Percentiles rank a stretch among this genome's conserved stretches.
These are phyloP conservation scores for Yponomeuta plumbellus DNA, from an alignment of 2,888 invertebrate genomes.

Conservation along the genomic window DNA sequence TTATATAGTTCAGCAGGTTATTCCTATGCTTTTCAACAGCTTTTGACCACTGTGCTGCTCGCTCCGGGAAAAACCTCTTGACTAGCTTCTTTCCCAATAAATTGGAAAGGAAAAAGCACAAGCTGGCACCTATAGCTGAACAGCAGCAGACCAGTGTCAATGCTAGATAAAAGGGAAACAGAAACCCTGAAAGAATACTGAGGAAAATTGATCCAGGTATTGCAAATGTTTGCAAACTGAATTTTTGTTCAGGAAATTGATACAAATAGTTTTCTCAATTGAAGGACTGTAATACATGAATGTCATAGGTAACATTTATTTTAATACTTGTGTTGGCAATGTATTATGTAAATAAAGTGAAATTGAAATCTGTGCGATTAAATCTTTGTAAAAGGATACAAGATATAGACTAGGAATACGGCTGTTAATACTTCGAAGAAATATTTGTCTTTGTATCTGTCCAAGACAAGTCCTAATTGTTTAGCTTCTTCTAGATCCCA, in stretches of 20 bases:
- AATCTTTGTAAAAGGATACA: constrained; percentile 88
- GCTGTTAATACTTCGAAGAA: constrained; percentile 94
- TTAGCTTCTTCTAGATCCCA: constrained; percentile 97
- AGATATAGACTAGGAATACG: constrained; percentile 94
- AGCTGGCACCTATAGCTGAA: constrained; percentile 95
- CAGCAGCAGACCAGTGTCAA: constrained; percentile 92
- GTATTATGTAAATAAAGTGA: not conserved
- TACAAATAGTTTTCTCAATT: not conserved
- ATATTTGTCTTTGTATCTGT: constrained; percentile 94
- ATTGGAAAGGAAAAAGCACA: constrained; percentile 96
- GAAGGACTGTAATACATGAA: not conserved
- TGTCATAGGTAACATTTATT: not conserved
- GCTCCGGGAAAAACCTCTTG: constrained; percentile 90
- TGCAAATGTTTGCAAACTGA: constrained; percentile 98
- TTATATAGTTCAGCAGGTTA: constrained; percentile 95
- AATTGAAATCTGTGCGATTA: not conserved
- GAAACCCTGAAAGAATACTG: constrained; percentile 96
- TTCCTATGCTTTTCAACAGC: constrained; percentile 91
- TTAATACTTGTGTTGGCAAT: no score
- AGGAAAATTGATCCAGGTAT: constrained; percentile 99
- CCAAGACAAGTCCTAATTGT: constrained; percentile 91
- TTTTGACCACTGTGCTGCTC: constrained; percentile 89
- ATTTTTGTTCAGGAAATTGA: constrained; percentile 44
- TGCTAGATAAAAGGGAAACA: constrained; percentile 95
- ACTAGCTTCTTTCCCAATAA: constrained; percentile 91